phyloP scores from a whole-genome alignment of 1,140 invertebrate genomes.

The Chlorops oryzae region DNA sequence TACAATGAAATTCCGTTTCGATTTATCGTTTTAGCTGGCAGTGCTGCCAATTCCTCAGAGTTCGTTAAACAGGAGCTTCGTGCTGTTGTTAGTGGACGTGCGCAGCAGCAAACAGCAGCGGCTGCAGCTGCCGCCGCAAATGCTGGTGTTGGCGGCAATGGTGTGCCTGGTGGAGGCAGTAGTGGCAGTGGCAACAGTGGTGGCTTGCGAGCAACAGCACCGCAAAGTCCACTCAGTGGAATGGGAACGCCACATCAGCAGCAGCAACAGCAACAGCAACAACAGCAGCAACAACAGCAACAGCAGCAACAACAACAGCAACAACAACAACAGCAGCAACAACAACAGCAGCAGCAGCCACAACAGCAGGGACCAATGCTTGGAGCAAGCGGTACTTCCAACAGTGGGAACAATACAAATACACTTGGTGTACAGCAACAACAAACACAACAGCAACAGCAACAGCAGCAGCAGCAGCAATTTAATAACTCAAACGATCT shows the following conservation, averaged over 20 bases:
- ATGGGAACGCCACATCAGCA: no score
- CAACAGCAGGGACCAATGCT: neutral
- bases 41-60: constrained; percentile 57
- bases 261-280: constrained; percentile 33
- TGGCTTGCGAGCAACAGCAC: constrained; percentile 27
- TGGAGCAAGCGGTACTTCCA: no score
- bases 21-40: constrained; percentile 33
- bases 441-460: no score
- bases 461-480: no score
- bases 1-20: no score
- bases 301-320: constrained; percentile 2
- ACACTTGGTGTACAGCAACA: no score
- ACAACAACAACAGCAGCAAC: neutral
- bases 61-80: constrained; percentile 84
- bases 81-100: constrained; percentile 76
- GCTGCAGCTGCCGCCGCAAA: constrained; percentile 29
- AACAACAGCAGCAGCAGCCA: neutral
- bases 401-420: no score
- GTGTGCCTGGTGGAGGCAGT: constrained; percentile 17
- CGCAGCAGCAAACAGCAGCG: constrained; percentile 51
- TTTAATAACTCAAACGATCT: no score
- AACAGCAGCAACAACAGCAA: constrained; percentile 22
- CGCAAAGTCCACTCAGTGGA: constrained; percentile 36
- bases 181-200: constrained; percentile 19
- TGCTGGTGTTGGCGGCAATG: constrained; percentile 23